A percentile compares a stretch with the other conserved stretches of the same genome.
Conservation (phyloP, 2,888 invertebrate species). For the Baronia brevicornis region DNA sequence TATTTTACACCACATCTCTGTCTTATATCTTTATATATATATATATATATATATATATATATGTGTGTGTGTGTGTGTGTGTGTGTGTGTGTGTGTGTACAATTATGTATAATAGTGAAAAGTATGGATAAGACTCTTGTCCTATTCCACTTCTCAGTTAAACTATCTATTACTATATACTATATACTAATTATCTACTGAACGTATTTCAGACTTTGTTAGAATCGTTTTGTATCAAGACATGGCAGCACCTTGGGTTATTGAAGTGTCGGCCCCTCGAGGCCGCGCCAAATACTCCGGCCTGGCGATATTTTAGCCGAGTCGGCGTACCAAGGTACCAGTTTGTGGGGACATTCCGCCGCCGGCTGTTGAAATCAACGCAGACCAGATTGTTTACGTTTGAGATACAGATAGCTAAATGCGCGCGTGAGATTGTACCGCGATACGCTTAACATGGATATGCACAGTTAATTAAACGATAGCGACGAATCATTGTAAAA, state of each 20-base stretch:
- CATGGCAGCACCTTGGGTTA: conserved; percentile 1
- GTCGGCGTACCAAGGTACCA: conserved; percentile 21
- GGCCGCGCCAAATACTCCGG: conserved; percentile 35
- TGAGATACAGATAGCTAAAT: conserved; percentile 63
- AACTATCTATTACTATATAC: too few species aligned
- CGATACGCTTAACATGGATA: conserved; percentile 33
- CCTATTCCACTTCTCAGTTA: too few species aligned
- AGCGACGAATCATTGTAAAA: too few species aligned
- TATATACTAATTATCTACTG: too few species aligned
- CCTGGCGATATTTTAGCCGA: conserved; percentile 33
- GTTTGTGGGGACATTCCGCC: conserved; percentile 25
- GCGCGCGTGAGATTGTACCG: conserved; percentile 42
- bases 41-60: too few species aligned
- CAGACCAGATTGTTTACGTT: conserved; percentile 68
- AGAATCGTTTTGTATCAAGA: neutral
- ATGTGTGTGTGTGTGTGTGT: too few species aligned
- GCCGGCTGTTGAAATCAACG: conserved; percentile 54
- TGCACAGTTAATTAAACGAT: too few species aligned
- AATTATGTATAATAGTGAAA: too few species aligned
- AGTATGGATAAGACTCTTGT: too few species aligned
- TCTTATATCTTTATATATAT: too few species aligned
- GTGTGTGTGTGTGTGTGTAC: too few species aligned
- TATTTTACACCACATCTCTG: too few species aligned
- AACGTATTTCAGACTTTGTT: neutral
- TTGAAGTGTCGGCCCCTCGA: conserved; percentile 29